Base-by-base conservation (phyloP, 2,113 vertebrate species). In the Pseudopipra pipra region DNA sequence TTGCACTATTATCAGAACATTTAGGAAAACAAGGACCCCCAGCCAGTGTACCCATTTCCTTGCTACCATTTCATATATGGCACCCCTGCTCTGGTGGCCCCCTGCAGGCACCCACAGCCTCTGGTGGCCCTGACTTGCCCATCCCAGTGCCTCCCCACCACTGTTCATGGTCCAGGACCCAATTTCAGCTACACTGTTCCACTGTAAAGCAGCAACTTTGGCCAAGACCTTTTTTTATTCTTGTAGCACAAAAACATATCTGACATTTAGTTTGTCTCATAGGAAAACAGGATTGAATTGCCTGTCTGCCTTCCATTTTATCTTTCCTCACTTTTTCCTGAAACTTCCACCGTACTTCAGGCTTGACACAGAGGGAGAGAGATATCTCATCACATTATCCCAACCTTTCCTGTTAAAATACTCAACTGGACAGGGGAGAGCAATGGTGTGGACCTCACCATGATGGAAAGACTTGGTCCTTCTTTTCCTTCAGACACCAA, bases 371-470 rank as follows among this genome's bases (percentile, higher is more conserved):
- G 20, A 33, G 25, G 73, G 23, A 77, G 23, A 67, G 3, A 46
- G 2, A 56, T 7, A 25, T 75, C 17, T 89, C 43, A 66, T 68
- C 17, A 20, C 19, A 12, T 75, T 44, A 56, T 61, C 28, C 31
- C 37, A 62, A 5, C 18, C 6, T n/a, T 25, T 85, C 87, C 27
- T 67, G 30, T 94, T 85, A 82, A 72, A 93, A 59, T 56, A 10
- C 30, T 61, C 52, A 74, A 0, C 43, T 27, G 41, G 37, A 17
- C 24, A 85, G n/a, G 27, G 18, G 28, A 68, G 20, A 37, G 35
- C 3, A 1, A 61, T 31, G 25, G 52, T 6, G 0, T 68, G 0
- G 0, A 51, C 33, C 12, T 55, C 35, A 75, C 25, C 28, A 3
- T 2, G 8, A 77, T 7, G 17, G 49, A 73, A 79, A 65, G 24